These are phyloP conservation scores for Rotaria socialis DNA, from an alignment of 2,888 invertebrate species.

Conservation along the genomic window DNA sequence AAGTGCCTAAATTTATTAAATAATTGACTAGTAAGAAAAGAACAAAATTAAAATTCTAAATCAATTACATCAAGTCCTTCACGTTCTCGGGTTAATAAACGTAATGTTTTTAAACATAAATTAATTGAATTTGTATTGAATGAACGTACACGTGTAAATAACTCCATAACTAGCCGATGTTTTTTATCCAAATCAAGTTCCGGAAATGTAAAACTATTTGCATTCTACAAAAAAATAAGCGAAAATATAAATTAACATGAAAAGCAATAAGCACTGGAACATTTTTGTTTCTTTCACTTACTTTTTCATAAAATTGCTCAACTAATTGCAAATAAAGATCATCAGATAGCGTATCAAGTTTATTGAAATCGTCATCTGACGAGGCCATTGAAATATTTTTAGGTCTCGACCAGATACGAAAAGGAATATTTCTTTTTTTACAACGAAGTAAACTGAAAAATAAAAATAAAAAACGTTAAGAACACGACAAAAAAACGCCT, in stretches of 20 bases:
- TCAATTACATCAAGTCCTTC: constrained; percentile 33
- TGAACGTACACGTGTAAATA: constrained; percentile 21
- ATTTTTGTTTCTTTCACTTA: background rate
- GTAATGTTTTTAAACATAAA: constrained; percentile 29
- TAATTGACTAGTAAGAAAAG: background rate
- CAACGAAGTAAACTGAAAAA: background rate
- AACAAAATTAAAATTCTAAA: background rate
- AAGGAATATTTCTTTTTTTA: background rate
- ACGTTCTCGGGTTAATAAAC: constrained; percentile 26
- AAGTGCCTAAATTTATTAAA: background rate
- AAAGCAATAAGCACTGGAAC: background rate
- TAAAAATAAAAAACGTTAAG: background rate
- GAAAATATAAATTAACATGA: background rate
- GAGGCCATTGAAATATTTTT: background rate
- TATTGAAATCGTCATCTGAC: constrained; percentile 34
- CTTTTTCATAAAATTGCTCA: constrained; percentile 32
- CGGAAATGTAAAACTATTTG: constrained; percentile 32
- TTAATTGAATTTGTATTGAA: constrained; percentile 17
- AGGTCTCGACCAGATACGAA: too few relatives aligned
- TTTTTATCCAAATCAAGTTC: constrained; percentile 25
- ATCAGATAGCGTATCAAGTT: constrained; percentile 25
- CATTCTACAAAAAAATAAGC: background rate
- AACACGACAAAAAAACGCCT: background rate
- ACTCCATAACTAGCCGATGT: background rate
- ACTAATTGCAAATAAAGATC: background rate